Evolutionary conservation across 2,888 invertebrate species (phyloP), one percentile per base, ranked within the genome.

Genomic region (Netelia virgata): DNA sequence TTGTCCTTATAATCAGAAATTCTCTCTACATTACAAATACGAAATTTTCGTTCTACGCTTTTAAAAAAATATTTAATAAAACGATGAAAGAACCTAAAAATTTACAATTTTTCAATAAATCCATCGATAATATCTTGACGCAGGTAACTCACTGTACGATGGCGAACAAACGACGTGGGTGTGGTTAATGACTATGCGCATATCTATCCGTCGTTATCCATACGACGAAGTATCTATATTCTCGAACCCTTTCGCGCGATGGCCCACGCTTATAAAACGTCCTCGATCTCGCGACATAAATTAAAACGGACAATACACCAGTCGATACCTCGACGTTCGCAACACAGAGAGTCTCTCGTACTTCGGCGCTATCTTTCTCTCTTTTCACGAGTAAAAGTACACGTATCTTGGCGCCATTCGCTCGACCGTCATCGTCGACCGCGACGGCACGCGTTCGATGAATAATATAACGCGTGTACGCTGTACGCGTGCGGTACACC

Each of bases 371-470:
- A 74, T 63, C 69, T 59, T 73, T 83, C 73, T 78, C 68, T 69
- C 11, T 36, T 78, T 70, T 64, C 63, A 68, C 66, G 41, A 55
- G 43, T 68, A 53, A 77, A 80, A 73, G 68, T 76, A 80, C 73
- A 80, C 81, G 81, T 57, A 55, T 79, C 83, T 64, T 79, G 74
- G 75, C 74, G 64, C 78, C 83, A 70, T 79, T 70, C 53, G 50
- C 55, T 43, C 66, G 61, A 18, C 16, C 28, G 50, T 61, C 53
- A 68, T 59, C 64, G 50, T 66, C 53, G 72, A 50, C 64, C 63
- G 63, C 61, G 78, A 64, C 78, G 18, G 16, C 57, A 70, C 70
- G 36, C 43, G 70, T 41, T 64, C 66, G 66, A 76, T 41, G 72
- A 76, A 76, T 84, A 78, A 77, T 36, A 63, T 68, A 43, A 78